Evolutionary conservation across 2,797 vertebrate species (phyloP).

Genomic region (Thunnus albacares): DNA sequence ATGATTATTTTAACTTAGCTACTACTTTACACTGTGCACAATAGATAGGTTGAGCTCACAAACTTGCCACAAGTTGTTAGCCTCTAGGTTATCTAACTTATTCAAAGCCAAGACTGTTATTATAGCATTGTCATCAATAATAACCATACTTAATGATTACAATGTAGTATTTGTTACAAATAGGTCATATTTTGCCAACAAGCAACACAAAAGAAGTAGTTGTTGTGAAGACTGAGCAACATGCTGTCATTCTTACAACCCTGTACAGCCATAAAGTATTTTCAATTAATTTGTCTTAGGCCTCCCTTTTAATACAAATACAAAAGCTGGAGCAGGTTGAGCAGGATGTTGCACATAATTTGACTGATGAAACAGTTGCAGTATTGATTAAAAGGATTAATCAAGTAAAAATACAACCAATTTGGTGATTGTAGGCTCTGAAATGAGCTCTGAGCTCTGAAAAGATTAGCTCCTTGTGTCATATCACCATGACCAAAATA

Average conservation of each 20-base stretch:
- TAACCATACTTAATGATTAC: neutral
- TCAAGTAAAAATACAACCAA: neutral
- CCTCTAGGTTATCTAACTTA: neutral
- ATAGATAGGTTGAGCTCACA: neutral
- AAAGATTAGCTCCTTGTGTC: neutral
- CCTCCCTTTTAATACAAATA: neutral
- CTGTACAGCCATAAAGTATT: neutral
- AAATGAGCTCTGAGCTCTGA: neutral
- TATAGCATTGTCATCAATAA: neutral
- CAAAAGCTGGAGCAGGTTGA: neutral
- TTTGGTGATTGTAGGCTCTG: neutral
- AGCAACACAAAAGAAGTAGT: neutral
- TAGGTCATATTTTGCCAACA: neutral
- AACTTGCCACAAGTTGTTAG: constrained; percentile 8
- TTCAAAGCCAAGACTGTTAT: neutral
- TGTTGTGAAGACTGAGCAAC: neutral
- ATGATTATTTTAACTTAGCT: neutral
- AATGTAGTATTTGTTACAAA: neutral
- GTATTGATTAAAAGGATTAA: neutral
- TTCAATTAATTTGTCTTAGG: neutral
- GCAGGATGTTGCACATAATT: neutral
- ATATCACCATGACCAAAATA: constrained; percentile 6
- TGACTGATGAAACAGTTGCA: neutral
- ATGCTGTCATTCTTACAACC: neutral
- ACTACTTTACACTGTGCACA: neutral